These are phyloP conservation scores for Musca domestica DNA, from an alignment of 1,140 invertebrate genomes.

Conservation along the genomic window DNA sequence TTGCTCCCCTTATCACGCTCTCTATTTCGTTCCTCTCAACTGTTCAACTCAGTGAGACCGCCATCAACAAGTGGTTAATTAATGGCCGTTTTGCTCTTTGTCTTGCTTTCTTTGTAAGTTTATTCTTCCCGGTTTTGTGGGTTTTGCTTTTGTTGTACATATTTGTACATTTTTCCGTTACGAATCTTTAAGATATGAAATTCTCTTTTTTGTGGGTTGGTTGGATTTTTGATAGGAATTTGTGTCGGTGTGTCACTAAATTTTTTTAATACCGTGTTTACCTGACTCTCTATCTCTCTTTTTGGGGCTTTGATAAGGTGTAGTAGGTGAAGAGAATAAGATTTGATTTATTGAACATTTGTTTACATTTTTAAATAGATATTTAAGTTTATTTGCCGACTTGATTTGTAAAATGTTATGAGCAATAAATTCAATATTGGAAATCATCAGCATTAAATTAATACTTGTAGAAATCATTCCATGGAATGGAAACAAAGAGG, in stretches of 20 bases:
- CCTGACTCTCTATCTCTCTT: background rate
- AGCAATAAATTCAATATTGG: too few species aligned
- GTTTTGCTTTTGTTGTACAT: background rate
- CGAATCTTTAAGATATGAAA: background rate
- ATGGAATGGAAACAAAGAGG: too few species aligned
- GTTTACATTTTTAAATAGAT: too few species aligned
- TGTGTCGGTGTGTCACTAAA: slow-evolving; percentile 10
- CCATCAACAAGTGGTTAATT: background rate
- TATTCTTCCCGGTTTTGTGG: background rate
- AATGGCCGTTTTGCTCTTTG: background rate
- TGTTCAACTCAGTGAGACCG: background rate
- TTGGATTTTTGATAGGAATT: background rate
- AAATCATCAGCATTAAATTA: too few species aligned
- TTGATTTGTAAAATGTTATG: too few species aligned
- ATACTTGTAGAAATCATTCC: too few species aligned
- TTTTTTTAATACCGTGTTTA: background rate
- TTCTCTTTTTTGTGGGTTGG: background rate
- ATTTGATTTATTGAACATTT: too few species aligned
- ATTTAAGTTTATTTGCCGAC: too few species aligned
- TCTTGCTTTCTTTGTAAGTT: background rate
- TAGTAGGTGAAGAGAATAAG: too few species aligned
- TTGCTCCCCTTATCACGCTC: too few species aligned
- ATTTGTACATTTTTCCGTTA: background rate
- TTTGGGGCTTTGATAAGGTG: too few species aligned
- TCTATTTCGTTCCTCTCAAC: background rate